Conservation (phyloP, 2,113 vertebrate genomes). For the Orientallactaga bullata region DNA sequence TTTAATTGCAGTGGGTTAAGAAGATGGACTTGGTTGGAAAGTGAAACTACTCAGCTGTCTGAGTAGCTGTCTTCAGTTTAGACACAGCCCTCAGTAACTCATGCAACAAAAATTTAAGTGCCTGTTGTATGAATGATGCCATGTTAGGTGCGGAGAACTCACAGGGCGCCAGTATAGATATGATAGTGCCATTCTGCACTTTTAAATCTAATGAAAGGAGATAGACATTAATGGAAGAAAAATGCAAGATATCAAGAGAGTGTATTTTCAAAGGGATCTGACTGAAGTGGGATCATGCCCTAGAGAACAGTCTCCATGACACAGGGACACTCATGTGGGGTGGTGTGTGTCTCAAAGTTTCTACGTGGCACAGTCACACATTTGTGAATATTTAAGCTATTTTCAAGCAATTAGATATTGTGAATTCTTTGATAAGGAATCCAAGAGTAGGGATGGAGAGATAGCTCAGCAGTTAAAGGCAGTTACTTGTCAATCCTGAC, state of each 20-base stretch:
- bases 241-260: neutral
- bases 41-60: neutral
- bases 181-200: neutral
- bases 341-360: neutral
- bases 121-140: neutral
- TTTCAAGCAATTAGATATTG: neutral
- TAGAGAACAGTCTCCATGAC: neutral
- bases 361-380: neutral
- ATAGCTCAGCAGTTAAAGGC: too few species aligned
- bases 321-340: neutral
- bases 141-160: neutral
- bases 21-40: slow-evolving; percentile 4
- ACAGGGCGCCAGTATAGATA: neutral
- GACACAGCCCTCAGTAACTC: neutral
- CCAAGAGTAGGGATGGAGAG: neutral
- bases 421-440: neutral
- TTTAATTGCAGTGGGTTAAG: slow-evolving; percentile 9
- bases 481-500: too few species aligned
- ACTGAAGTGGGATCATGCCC: neutral
- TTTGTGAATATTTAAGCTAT: neutral
- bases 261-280: neutral
- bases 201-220: neutral
- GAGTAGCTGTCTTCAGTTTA: neutral
- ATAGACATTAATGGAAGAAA: neutral
- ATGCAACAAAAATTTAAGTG: neutral